These are phyloP conservation scores for Pterocles gutturalis DNA, from an alignment of 2,113 vertebrate species.

Conservation along the genomic window DNA sequence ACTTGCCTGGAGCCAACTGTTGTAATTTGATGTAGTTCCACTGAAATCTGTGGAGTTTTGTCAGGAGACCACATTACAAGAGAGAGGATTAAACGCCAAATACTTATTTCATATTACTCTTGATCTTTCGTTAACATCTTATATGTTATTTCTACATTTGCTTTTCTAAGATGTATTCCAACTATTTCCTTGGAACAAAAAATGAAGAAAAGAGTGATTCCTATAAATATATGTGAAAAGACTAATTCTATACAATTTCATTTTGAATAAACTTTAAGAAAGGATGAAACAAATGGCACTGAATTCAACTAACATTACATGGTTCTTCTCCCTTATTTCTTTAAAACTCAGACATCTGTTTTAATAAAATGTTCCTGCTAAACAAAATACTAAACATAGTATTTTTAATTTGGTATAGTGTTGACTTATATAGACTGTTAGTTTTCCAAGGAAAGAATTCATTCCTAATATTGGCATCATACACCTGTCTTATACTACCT, in stretches of 20 bases:
- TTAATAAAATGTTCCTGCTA: neutral
- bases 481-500: neutral
- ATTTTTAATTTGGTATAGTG: neutral
- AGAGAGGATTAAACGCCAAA: neutral
- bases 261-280: neutral
- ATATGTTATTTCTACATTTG: neutral
- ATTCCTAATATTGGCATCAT: neutral
- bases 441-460: neutral
- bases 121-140: neutral
- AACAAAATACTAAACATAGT: neutral
- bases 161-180: neutral
- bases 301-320: neutral
- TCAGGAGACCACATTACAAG: neutral
- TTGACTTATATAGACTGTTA: neutral
- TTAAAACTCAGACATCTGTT: neutral
- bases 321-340: neutral
- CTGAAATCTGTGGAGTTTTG: neutral
- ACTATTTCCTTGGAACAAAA: neutral
- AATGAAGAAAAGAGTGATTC: neutral
- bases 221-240: neutral
- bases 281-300: neutral
- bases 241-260: neutral
- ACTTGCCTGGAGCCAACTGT: conserved; percentile 8
- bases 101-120: neutral
- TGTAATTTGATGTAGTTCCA: conserved; percentile 25